These are phyloP conservation scores for Tethya wilhelma DNA, from an alignment of 37 sponge, comb jelly and placozoan genomes.

Conservation along the genomic window DNA sequence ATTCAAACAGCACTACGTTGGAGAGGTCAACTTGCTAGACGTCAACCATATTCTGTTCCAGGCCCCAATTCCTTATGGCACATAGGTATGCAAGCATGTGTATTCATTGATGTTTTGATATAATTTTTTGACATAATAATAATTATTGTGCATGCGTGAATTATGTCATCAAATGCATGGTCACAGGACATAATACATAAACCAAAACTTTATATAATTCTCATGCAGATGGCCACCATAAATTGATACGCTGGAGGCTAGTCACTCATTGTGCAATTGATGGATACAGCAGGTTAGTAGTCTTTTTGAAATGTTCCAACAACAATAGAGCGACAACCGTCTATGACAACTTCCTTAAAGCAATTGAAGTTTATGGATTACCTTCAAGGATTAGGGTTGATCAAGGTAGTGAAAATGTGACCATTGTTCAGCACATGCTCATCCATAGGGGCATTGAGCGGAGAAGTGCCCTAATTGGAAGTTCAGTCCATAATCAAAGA, in stretches of 20 bases:
- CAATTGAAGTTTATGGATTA: slow-evolving; percentile 33
- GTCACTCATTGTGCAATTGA: slow-evolving; percentile 44
- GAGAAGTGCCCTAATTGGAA: slow-evolving; percentile 39
- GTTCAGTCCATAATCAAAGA: slow-evolving; percentile 63
- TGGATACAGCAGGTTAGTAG: slow-evolving; percentile 38
- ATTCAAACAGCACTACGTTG: slow-evolving; percentile 31
- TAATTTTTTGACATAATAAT: background rate
- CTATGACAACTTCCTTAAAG: slow-evolving; percentile 11
- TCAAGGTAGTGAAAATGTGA: slow-evolving; percentile 56
- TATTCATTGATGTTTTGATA: background rate
- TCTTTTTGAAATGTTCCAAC: slow-evolving; percentile 36
- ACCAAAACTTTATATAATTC: background rate
- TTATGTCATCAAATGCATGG: background rate
- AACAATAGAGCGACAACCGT: slow-evolving; percentile 62
- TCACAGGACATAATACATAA: too few relatives aligned
- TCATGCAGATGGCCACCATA: slow-evolving; percentile 52
- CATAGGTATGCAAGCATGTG: slow-evolving; percentile 34
- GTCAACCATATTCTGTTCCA: slow-evolving; percentile 61
- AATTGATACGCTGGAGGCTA: slow-evolving; percentile 28
- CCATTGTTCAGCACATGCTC: slow-evolving; percentile 56
- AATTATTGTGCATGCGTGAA: background rate
- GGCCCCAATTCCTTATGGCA: slow-evolving; percentile 80
- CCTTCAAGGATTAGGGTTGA: slow-evolving; percentile 57
- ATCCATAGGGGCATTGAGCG: slow-evolving; percentile 38
- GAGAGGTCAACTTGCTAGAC: slow-evolving; percentile 5